A percentile compares a stretch with the other conserved stretches of the same genome.
Evolutionary conservation across 1,140 invertebrate genomes (phyloP).

Genomic region (Halictus rubicundus): DNA sequence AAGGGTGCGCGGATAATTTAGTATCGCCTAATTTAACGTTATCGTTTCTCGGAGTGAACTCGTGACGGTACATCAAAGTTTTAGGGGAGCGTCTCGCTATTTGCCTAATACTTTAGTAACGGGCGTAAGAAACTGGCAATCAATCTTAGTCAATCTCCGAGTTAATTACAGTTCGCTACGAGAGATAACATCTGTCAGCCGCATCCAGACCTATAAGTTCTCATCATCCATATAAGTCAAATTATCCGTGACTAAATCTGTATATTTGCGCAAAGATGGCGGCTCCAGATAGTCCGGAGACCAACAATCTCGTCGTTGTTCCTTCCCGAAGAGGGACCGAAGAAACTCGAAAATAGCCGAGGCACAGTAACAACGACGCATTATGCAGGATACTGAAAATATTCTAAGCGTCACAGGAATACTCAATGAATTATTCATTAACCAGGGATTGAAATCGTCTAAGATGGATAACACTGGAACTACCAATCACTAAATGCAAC

Average conservation of each 20-base stretch:
- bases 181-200: conserved; percentile 7
- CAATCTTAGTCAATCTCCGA: conserved; percentile 11
- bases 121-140: not conserved
- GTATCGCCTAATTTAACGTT: no score
- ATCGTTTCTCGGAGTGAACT: not conserved
- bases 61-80: not conserved
- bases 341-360: no score
- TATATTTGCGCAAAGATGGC: not conserved
- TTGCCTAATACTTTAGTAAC: not conserved
- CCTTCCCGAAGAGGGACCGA: not conserved
- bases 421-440: no score
- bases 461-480: no score
- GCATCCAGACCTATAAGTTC: conserved; percentile 1
- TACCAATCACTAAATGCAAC: no score
- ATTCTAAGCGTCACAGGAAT: no score
- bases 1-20: no score
- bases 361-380: no score
- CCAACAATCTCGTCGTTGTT: not conserved
- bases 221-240: conserved; percentile 10
- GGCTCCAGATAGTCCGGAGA: not conserved
- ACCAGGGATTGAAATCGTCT: no score
- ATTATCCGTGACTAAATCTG: not conserved
- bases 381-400: no score
- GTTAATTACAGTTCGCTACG: conserved; percentile 7
- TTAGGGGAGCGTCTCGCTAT: not conserved